Conservation (phyloP, 2,797 vertebrate genomes). For the Spea hammondii region DNA sequence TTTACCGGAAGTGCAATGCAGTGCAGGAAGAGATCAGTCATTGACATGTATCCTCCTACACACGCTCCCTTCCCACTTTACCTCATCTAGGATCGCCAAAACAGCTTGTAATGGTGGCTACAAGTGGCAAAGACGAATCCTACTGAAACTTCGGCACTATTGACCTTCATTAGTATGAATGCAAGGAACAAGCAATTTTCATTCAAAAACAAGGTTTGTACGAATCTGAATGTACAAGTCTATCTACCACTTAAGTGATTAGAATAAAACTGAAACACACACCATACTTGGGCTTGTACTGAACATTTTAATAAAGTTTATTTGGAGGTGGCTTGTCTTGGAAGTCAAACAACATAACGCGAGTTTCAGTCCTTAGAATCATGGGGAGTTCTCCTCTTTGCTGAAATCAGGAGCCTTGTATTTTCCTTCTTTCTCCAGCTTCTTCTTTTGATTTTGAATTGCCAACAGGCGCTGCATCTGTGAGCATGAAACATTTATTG, state of each 20-base stretch:
- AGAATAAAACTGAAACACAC: neutral
- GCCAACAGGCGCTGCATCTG: constrained; percentile 68
- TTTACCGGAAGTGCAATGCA: no score
- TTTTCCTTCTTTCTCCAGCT: constrained; percentile 82
- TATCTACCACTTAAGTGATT: neutral
- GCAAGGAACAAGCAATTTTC: neutral
- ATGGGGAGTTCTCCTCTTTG: constrained; percentile 61
- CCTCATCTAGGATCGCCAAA: no score
- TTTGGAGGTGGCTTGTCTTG: neutral
- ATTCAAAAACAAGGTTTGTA: neutral
- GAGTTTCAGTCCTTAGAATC: constrained; percentile 48
- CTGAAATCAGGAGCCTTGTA: constrained; percentile 75
- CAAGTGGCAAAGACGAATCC: no score
- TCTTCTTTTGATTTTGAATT: constrained; percentile 75
- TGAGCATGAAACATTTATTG: constrained; percentile 25
- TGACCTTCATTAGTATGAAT: no score
- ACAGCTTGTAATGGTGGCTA: no score
- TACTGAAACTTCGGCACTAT: no score
- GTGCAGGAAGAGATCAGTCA: no score
- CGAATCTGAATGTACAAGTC: no score
- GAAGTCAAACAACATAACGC: neutral
- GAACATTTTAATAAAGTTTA: constrained; percentile 26
- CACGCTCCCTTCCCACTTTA: no score
- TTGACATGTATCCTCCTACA: no score
- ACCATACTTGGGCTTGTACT: neutral